Evolutionary conservation across 2,888 invertebrate genomes (phyloP), one percentile per base, ranked within the genome.

Genomic region (Lasioglossum villosulum): DNA sequence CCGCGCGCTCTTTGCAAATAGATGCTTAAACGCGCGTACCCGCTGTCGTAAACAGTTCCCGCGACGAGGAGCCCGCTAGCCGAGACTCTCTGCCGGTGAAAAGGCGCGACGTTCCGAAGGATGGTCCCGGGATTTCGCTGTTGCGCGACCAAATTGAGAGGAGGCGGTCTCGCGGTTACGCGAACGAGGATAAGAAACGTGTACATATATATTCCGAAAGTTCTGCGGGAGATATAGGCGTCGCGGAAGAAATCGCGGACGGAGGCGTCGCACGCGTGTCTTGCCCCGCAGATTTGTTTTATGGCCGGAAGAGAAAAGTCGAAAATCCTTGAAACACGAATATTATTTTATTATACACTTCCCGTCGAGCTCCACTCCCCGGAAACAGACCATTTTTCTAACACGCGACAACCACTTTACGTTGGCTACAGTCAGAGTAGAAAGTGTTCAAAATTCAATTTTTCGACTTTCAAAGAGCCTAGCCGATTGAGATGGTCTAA

Each of bases 1-100:
- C 34, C 34, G 63, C 74, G 78, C 78, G 66, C 75, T 76, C 82
- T 75, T 78, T 63, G 82, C 82, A 73, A 88, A 84, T 83, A 80
- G 78, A 85, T 63, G 76, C 74, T 80, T 81, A 82, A 82, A 81
- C 48, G 78, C 72, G 81, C 63, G 75, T 68, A 72, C 12, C 70
- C 27, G 59, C 82, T 78, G 86, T 86, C 86, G 75, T 78, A 73
- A 86, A 86, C 86, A 82, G 82, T 82, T 63, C 63, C 23, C 27
- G 10, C 70, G 56, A 8, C 79, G 10, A 14, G 73, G 4, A 27
- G 70, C 59, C 27, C 59, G 59, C 14, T 30, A 63, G n/a, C 12
- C 12, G 37, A 14, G 37, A 6, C 19, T 10, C 37, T 16, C 27
- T 23, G 45, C 16, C 42, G 59, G 23, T 68, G 83, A 78, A 71